These are phyloP conservation scores for Dryobotodes eremita DNA, from an alignment of 2,888 invertebrate species.

Conservation along the genomic window DNA sequence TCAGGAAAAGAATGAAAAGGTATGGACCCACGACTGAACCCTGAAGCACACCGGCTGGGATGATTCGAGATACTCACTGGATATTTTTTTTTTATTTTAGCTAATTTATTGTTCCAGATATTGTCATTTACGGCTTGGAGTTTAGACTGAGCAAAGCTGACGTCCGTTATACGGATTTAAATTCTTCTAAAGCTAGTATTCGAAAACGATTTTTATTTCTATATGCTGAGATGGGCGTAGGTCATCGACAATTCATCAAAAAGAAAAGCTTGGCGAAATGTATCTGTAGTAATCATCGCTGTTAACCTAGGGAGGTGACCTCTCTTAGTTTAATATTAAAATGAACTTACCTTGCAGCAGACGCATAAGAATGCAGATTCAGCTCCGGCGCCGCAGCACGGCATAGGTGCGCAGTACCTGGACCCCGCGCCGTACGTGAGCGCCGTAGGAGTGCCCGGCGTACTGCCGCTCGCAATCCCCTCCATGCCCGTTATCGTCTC, in stretches of 20 bases:
- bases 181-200: too few species aligned
- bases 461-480: constrained; percentile 74
- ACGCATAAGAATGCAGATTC: constrained; percentile 66
- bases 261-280: background rate
- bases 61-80: background rate
- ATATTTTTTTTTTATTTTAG: too few species aligned
- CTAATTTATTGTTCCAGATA: background rate
- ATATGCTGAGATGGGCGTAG: too few species aligned
- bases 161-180: background rate
- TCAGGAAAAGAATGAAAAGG: background rate
- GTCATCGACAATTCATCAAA: background rate
- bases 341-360: constrained; percentile 9
- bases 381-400: constrained; percentile 81
- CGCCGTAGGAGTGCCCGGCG: constrained; percentile 73
- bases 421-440: constrained; percentile 82
- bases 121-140: background rate
- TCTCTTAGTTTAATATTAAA: background rate
- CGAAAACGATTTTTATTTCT: too few species aligned
- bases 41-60: background rate
- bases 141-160: background rate
- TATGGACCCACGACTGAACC: background rate
- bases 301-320: background rate
- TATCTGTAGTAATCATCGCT: background rate
- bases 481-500: constrained; percentile 80
- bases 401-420: constrained; percentile 83